phyloP scores from a whole-genome alignment of 2,888 invertebrate genomes.

The Globia sparganii region DNA sequence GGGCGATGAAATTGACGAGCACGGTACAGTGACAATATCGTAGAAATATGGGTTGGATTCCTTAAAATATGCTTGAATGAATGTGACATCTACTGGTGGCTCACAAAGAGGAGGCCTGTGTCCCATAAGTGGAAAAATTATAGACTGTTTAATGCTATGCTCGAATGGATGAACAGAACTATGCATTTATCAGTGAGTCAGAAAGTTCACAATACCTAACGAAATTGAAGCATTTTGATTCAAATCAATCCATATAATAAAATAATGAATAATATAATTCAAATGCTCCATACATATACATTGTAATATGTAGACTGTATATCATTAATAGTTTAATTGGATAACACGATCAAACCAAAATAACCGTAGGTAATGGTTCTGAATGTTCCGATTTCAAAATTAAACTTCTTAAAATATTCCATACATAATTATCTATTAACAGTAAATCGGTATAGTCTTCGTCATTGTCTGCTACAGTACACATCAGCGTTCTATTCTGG shows the following conservation, averaged over 20 bases:
- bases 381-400: neutral
- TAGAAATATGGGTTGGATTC: neutral
- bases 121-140: neutral
- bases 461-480: neutral
- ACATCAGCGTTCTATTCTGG: slow-evolving; percentile 28
- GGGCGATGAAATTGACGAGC: slow-evolving; percentile 47
- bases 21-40: neutral
- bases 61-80: neutral
- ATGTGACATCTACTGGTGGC: neutral
- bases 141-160: neutral
- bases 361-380: neutral
- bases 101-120: neutral
- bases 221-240: neutral
- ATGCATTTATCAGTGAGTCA: neutral
- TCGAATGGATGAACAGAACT: neutral
- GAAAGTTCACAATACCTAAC: neutral
- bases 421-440: neutral
- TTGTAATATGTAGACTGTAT: neutral
- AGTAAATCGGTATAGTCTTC: neutral
- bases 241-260: neutral
- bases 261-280: neutral
- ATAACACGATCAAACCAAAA: neutral
- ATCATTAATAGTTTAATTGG: neutral
- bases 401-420: neutral
- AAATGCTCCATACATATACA: neutral